Conservation (phyloP, 2,888 invertebrate genomes). For the Melinopterus prodromus region DNA sequence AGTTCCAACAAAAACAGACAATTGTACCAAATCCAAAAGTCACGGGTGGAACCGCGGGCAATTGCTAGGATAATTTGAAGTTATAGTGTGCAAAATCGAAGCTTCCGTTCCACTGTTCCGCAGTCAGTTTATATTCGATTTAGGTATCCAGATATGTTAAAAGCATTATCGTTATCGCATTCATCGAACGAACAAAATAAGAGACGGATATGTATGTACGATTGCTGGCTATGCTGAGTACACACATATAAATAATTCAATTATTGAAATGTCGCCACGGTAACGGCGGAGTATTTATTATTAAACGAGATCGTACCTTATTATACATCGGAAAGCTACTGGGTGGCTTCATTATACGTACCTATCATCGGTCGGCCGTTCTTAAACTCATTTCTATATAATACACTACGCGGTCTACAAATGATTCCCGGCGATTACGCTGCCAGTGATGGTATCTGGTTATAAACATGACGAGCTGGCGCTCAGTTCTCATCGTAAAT, state of each 20-base stretch:
- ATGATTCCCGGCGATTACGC: neutral
- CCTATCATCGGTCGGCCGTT: constrained; percentile 5
- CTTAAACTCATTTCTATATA: constrained; percentile 4
- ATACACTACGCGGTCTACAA: neutral
- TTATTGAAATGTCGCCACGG: constrained; percentile 58
- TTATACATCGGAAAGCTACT: constrained; percentile 41
- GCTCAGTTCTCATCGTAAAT: neutral
- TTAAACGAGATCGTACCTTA: constrained; percentile 22
- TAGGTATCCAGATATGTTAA: neutral
- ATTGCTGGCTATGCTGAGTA: neutral
- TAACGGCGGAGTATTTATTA: constrained; percentile 31
- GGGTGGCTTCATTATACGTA: constrained; percentile 57
- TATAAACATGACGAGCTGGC: neutral
- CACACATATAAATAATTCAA: constrained; percentile 57
- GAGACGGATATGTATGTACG: neutral
- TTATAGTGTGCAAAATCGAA: too few relatives aligned
- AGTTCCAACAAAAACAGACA: too few relatives aligned
- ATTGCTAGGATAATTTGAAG: too few relatives aligned
- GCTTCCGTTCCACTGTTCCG: too few relatives aligned
- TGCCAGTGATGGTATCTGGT: neutral
- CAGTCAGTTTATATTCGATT: neutral
- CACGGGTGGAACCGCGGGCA: too few relatives aligned
- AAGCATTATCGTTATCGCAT: constrained; percentile 14
- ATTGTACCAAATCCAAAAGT: too few relatives aligned
- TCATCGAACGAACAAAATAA: neutral